Base-by-base conservation (phyloP, 2,113 vertebrate genomes). In the Mastomys natalensis region DNA sequence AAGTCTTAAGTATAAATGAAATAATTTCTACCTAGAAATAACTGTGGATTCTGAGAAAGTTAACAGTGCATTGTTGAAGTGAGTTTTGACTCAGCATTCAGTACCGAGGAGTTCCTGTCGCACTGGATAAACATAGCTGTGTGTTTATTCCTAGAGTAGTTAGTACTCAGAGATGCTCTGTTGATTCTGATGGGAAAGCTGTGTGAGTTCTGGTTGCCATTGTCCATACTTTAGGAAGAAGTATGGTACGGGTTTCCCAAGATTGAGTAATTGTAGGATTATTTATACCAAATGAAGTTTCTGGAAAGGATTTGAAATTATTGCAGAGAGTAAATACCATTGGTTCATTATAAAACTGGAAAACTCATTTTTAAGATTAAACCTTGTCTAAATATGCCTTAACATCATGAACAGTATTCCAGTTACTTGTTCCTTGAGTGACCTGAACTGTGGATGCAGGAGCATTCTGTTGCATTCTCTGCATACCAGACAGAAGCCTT, bases 311-410 rank as follows among this genome's bases (percentile, higher is more conserved):
- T 92, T 37, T 78, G 0, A 86, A 94, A 84, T 95, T 87, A 84
- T 85, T 94, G n/a, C 7, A 77, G 51, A 77, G 80, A 80, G 7
- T 70, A 94, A 43, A 86, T 85, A 13, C 53, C 37, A 17, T 45
- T 74, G 82, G 85, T 94, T 73, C 10, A 87, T 62, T 96, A 92
- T 90, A 89, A 87, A 87, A 82, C 22, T 74, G 62, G 55, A 34
- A 51, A 85, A 53, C 31, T 89, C 58, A 34, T 78, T 45, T 37
- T 93, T 95, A 86, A 66, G 66, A 95, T 87, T 70, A 80, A 92
- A 31, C 64, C 51, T 91, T 2, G 29, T 76, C 34, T 66, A 76
- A 89, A 73, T 58, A 77, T 45, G 45, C 40, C 60, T 73, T 77
- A 10, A 51, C 3, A 12, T 31, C 48, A 11, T 53, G 66, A 24